A percentile compares a stretch with the other conserved stretches of the same genome.
Evolutionary conservation across 2,888 invertebrate genomes (phyloP).

Genomic region (Diabrotica balteata): DNA sequence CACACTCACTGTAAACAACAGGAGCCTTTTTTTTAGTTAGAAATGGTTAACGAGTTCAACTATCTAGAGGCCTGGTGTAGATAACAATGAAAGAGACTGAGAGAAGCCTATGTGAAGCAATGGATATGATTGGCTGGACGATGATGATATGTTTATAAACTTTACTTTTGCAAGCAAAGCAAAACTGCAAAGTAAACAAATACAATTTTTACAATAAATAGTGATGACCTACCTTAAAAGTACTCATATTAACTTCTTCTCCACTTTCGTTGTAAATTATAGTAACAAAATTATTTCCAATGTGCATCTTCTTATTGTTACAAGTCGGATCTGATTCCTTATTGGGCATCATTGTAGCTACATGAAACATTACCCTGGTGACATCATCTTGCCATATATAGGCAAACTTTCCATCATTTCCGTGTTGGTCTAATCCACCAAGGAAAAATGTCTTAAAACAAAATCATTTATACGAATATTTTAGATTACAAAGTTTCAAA

Average conservation of each 20-base stretch:
- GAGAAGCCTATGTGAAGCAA: too few relatives aligned
- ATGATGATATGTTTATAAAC: slow-evolving; percentile 6
- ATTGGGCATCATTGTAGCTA: slow-evolving; percentile 96
- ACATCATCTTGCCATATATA: slow-evolving; percentile 97
- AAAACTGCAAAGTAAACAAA: background rate
- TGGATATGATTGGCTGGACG: too few relatives aligned
- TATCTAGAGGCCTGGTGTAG: too few relatives aligned
- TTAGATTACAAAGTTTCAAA: too few relatives aligned
- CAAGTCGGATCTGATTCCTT: slow-evolving; percentile 83
- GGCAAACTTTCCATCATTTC: slow-evolving; percentile 91
- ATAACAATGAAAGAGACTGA: too few relatives aligned
- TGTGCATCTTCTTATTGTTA: slow-evolving; percentile 92
- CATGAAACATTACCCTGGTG: slow-evolving; percentile 94
- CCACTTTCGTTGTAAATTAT: slow-evolving; percentile 98
- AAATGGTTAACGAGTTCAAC: too few relatives aligned
- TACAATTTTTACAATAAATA: background rate
- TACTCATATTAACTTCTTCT: slow-evolving; percentile 87
- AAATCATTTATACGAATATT: too few relatives aligned
- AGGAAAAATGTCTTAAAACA: slow-evolving; percentile 69
- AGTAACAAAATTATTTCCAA: slow-evolving; percentile 95
- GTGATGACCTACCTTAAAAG: slow-evolving; percentile 75
- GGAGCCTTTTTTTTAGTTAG: too few relatives aligned
- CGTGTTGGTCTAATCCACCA: slow-evolving; percentile 80
- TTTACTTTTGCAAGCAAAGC: slow-evolving; percentile 11
- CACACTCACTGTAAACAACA: too few relatives aligned